These are phyloP conservation scores for Drosophila sturtevanti DNA, from an alignment of 1,140 invertebrate species.

Conservation along the genomic window DNA sequence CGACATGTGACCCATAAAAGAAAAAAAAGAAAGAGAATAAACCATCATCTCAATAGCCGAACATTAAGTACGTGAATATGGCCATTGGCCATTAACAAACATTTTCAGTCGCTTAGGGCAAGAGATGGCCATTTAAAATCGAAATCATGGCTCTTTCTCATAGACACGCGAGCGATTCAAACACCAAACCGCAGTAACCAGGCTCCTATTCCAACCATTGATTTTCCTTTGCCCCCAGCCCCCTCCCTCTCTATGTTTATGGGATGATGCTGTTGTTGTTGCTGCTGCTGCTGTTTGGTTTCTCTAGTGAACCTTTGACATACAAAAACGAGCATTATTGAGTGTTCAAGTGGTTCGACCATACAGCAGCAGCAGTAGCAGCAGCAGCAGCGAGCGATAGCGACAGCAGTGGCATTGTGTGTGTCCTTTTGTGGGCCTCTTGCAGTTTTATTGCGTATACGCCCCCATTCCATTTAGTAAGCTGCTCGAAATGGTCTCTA, in stretches of 20 bases:
- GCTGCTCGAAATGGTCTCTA: conserved; percentile 42
- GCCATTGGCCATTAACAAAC: conserved; percentile 42
- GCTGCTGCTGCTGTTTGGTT: conserved; percentile 48
- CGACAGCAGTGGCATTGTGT: conserved; percentile 32
- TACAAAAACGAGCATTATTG: conserved; percentile 72
- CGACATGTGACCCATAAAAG: background rate
- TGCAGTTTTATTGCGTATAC: conserved; percentile 74
- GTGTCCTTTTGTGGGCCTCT: conserved; percentile 42
- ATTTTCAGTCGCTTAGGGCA: conserved; percentile 10
- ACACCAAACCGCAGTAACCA: conserved; percentile 18
- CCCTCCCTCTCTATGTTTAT: too few species aligned
- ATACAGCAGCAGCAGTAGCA: conserved; percentile 14
- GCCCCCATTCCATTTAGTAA: conserved; percentile 48
- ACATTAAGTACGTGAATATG: conserved; percentile 20
- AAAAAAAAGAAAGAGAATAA: background rate
- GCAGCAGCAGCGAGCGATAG: conserved; percentile 6
- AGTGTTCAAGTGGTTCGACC: conserved; percentile 55
- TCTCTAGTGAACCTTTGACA: conserved; percentile 67
- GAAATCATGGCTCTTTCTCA: conserved; percentile 24
- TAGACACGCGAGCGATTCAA: conserved; percentile 4
- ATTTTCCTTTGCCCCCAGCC: too few species aligned
- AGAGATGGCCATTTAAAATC: conserved; percentile 36
- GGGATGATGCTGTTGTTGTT: background rate
- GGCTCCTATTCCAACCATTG: background rate
- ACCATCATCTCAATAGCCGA: conserved; percentile 1